phyloP scores from a whole-genome alignment of 2,888 invertebrate genomes.

The Meiosimyza decipiens region DNA sequence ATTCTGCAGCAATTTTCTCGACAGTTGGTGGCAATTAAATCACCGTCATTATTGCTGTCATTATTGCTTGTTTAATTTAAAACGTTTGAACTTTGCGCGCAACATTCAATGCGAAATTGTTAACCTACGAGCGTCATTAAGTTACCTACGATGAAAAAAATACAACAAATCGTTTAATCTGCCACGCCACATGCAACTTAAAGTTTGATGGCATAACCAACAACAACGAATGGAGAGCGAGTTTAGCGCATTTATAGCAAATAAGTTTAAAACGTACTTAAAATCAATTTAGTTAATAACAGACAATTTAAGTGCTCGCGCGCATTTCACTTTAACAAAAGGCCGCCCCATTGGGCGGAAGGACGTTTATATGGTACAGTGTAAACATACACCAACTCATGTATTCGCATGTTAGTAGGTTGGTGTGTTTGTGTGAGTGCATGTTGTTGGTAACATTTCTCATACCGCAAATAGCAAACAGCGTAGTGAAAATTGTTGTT shows the following conservation, averaged over 20 bases:
- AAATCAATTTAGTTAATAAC: slow-evolving; percentile 68
- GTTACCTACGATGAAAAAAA: background rate
- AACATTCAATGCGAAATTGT: slow-evolving; percentile 3
- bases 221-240: slow-evolving; percentile 17
- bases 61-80: background rate
- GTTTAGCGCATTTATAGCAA: slow-evolving; percentile 40
- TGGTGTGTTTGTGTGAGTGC: too few relatives aligned
- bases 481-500: too few relatives aligned
- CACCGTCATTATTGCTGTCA: background rate
- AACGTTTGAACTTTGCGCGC: slow-evolving; percentile 12
- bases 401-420: too few relatives aligned
- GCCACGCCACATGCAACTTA: slow-evolving; percentile 16
- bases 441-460: too few relatives aligned
- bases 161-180: slow-evolving; percentile 25
- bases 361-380: background rate
- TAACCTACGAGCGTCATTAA: background rate
- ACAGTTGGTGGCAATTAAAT: slow-evolving; percentile 18
- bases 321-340: slow-evolving; percentile 46
- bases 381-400: slow-evolving; percentile 10
- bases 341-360: slow-evolving; percentile 38
- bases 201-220: background rate
- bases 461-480: too few relatives aligned
- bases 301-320: slow-evolving; percentile 63
- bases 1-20: background rate
- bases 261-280: slow-evolving; percentile 64